Evolutionary conservation across 2,113 vertebrate genomes (phyloP).

Genomic region (Pterocles orientalis): DNA sequence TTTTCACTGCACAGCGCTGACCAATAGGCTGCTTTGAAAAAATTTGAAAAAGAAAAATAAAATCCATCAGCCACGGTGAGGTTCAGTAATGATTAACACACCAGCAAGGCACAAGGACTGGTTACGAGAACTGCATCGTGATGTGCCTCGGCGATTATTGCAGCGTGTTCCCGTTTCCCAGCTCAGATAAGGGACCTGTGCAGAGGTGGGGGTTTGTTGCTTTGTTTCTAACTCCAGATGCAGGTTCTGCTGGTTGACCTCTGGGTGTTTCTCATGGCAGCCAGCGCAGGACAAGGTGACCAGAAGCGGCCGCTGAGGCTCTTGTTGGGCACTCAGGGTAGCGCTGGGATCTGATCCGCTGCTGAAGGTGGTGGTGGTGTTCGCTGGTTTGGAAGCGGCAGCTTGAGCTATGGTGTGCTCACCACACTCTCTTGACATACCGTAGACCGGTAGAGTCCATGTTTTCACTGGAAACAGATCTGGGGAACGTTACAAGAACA

Average conservation of each 20-base stretch:
- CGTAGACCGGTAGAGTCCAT: rapidly evolving
- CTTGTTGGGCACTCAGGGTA: too few species aligned
- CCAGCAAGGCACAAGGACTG: not conserved
- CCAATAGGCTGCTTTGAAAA: not conserved
- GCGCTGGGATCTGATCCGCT: rapidly evolving
- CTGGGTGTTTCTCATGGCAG: not conserved
- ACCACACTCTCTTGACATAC: rapidly evolving
- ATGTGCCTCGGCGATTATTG: not conserved
- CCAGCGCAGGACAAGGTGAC: not conserved
- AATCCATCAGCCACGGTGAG: not conserved
- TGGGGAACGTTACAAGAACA: not conserved
- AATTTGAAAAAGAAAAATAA: not conserved
- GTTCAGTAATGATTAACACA: not conserved
- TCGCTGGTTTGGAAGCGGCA: not conserved
- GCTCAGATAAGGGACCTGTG: rapidly evolving
- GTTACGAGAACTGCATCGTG: not conserved
- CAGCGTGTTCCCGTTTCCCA: not conserved
- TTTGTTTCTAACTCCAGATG: not conserved
- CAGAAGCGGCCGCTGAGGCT: not conserved
- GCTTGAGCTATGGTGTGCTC: not conserved
- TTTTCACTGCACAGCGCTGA: not conserved
- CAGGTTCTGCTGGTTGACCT: not conserved
- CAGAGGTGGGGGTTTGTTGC: not conserved
- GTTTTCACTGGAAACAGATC: not conserved
- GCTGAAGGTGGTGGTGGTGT: not conserved